These are phyloP conservation scores for Notodonta ziczac DNA, from an alignment of 2,888 invertebrate species.

Conservation along the genomic window DNA sequence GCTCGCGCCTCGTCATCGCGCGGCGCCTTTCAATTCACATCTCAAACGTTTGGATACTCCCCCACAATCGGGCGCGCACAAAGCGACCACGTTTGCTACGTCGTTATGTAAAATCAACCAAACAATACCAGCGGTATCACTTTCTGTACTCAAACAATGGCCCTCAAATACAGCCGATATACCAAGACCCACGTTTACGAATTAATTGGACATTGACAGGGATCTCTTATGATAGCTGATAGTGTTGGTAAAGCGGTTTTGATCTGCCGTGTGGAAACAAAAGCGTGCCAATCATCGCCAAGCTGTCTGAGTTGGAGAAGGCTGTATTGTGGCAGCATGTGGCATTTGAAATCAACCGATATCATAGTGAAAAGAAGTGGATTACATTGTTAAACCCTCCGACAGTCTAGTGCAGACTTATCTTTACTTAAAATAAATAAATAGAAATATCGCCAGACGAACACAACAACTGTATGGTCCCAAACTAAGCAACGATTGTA, in stretches of 20 bases:
- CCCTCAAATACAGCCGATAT: slow-evolving; percentile 55
- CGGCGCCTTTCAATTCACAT: slow-evolving; percentile 81
- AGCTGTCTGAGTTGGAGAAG: slow-evolving; percentile 27
- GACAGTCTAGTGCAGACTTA: too few relatives aligned
- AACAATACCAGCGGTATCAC: slow-evolving; percentile 78
- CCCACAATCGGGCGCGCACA: slow-evolving; percentile 70
- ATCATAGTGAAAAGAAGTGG: slow-evolving; percentile 4
- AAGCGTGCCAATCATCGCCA: slow-evolving; percentile 44
- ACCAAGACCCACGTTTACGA: slow-evolving; percentile 33
- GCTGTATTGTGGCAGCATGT: neutral
- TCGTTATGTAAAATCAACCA: slow-evolving; percentile 81
- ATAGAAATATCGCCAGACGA: too few relatives aligned
- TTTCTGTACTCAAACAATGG: slow-evolving; percentile 79
- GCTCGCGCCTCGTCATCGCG: slow-evolving; percentile 78
- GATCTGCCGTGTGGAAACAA: slow-evolving; percentile 35
- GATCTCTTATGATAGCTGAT: slow-evolving; percentile 36
- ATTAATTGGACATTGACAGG: slow-evolving; percentile 36
- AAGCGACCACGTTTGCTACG: slow-evolving; percentile 74
- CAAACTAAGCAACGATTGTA: too few relatives aligned
- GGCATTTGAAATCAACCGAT: neutral
- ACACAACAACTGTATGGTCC: too few relatives aligned
- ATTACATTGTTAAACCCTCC: neutral
- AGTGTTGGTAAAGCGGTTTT: slow-evolving; percentile 14
- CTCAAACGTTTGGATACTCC: slow-evolving; percentile 77
- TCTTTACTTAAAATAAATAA: too few relatives aligned